Evolutionary conservation across 1,140 invertebrate genomes (phyloP).

Genomic region (Diachasmimorpha longicaudata): DNA sequence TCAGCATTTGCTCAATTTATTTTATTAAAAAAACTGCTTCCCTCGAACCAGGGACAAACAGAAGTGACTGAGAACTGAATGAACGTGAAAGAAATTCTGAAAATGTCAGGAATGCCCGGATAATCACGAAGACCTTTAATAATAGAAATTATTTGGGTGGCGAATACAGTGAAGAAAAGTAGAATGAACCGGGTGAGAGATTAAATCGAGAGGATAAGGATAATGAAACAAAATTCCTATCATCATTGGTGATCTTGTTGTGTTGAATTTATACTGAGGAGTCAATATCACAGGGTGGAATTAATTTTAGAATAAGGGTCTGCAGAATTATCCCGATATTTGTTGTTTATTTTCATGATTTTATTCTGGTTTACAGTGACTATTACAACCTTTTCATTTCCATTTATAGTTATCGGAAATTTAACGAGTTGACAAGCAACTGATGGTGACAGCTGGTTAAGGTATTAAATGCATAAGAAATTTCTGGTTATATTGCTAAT

Average conservation of each 20-base stretch:
- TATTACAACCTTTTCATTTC: background rate
- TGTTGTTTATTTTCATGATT: background rate
- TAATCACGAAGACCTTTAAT: background rate
- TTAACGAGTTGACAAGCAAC: background rate
- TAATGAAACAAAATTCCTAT: slow-evolving; percentile 9
- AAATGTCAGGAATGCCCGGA: background rate
- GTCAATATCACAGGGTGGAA: background rate
- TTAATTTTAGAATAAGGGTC: background rate
- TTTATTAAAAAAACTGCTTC: background rate
- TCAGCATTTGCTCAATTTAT: background rate
- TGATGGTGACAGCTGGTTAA: background rate
- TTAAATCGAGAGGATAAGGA: background rate
- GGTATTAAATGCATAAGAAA: background rate
- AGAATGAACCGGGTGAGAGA: background rate
- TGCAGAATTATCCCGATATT: background rate
- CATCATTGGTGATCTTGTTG: background rate
- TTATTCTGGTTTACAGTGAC: background rate
- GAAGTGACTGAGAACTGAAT: background rate
- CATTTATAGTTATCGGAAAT: background rate
- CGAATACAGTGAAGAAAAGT: background rate
- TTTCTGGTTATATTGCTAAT: background rate
- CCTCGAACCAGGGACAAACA: too few species aligned
- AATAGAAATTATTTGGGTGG: slow-evolving; percentile 9
- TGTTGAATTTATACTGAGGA: background rate
- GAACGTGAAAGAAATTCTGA: background rate